phyloP scores from a whole-genome alignment of 2,797 vertebrate species.

The Florisuga fusca region DNA sequence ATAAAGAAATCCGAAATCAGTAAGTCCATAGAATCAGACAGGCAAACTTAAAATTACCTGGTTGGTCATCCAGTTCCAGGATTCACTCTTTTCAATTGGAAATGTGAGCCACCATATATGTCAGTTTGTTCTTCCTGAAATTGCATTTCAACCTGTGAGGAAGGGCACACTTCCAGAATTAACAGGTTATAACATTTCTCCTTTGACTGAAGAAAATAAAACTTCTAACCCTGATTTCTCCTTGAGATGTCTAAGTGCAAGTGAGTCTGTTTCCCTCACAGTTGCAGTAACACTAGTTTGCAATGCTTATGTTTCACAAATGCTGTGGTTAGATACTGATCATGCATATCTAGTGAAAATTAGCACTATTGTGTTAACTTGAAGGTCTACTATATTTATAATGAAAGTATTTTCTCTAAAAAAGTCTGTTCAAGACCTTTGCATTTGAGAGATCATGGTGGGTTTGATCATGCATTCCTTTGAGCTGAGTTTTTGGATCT shows the following conservation, averaged over 20 bases:
- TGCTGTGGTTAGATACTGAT: not conserved
- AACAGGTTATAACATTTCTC: not conserved
- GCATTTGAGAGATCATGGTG: not conserved
- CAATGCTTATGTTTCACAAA: not conserved
- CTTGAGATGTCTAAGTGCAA: not conserved
- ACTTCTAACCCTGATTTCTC: not conserved
- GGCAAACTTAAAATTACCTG: not conserved
- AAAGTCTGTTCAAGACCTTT: conserved; percentile 21
- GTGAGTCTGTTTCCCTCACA: not conserved
- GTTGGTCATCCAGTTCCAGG: not conserved
- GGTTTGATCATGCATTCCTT: not conserved
- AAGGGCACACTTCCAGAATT: not conserved
- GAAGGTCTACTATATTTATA: not conserved
- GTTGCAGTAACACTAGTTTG: not conserved
- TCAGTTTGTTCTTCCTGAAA: not conserved
- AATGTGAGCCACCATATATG: not conserved
- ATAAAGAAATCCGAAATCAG: not conserved
- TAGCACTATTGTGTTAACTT: not conserved
- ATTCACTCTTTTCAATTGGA: not conserved
- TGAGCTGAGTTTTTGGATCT: not conserved
- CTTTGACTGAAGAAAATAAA: not conserved
- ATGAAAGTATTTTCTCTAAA: not conserved
- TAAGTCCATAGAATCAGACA: not conserved
- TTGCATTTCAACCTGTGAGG: not conserved
- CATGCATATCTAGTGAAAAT: not conserved